Percentiles rank a stretch among this genome's conserved stretches.
Conservation (phyloP, 2,113 vertebrate genomes). For the Elephas maximus region DNA sequence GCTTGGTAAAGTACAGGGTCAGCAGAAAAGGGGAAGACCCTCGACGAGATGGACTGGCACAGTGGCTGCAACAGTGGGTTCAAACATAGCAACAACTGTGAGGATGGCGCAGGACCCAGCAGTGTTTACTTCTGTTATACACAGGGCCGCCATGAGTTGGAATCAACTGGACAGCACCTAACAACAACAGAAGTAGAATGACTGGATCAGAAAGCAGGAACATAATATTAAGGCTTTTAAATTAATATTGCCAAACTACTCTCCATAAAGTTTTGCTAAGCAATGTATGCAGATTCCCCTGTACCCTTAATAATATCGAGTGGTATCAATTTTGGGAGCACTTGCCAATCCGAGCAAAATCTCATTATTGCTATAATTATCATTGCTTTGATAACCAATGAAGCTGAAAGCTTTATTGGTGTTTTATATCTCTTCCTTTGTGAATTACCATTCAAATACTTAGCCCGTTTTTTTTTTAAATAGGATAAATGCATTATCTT, state of each 20-base stretch:
- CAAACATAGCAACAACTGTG: no score
- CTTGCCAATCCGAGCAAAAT: conserved; percentile 21
- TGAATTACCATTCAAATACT: conserved; percentile 32
- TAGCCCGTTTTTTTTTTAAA: neutral
- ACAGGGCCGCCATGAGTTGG: no score
- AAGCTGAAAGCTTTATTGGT: conserved; percentile 47
- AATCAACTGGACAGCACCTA: no score
- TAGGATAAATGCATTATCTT: neutral
- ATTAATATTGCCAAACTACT: neutral
- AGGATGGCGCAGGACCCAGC: no score
- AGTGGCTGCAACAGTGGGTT: no score
- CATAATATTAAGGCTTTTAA: neutral
- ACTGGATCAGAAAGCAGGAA: neutral
- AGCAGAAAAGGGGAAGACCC: no score
- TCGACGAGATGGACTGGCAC: no score
- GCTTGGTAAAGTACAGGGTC: no score
- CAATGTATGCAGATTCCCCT: neutral
- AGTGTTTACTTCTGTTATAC: no score
- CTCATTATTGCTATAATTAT: conserved; percentile 36
- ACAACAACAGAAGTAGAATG: no score
- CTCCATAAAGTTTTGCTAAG: neutral
- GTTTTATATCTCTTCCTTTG: conserved; percentile 17
- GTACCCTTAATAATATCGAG: neutral
- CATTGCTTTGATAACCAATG: conserved; percentile 42
- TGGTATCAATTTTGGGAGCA: neutral